These are phyloP conservation scores for Phaedon cochleariae DNA, from an alignment of 2,888 invertebrate species.

Conservation along the genomic window DNA sequence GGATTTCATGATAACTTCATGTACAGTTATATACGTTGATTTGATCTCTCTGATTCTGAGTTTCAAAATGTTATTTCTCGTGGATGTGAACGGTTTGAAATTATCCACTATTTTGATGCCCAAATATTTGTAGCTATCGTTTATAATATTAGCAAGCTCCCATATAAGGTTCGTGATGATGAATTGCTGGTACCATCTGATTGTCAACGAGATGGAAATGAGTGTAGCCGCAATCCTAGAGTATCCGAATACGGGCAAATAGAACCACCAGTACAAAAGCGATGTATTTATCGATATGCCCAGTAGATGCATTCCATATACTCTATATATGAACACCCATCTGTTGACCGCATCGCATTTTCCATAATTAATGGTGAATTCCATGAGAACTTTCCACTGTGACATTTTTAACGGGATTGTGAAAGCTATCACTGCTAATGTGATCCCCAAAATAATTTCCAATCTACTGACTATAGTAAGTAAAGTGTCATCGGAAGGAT, in stretches of 20 bases:
- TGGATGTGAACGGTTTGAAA: not conserved
- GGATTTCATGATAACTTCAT: not conserved
- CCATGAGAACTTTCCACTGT: not conserved
- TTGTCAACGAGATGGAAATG: not conserved
- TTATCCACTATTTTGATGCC: not conserved
- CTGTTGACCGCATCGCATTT: not conserved
- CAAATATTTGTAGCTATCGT: not conserved
- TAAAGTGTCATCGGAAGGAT: not conserved
- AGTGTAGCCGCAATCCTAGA: not conserved
- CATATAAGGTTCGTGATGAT: not conserved
- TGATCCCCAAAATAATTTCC: not conserved
- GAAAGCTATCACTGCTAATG: not conserved
- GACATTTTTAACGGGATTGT: not conserved
- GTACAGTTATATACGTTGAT: not conserved
- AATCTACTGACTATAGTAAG: not conserved
- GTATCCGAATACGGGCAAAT: not conserved
- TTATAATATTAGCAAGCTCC: not conserved
- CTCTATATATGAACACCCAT: not conserved
- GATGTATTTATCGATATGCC: not conserved
- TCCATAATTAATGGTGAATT: not conserved
- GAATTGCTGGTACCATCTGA: constrained; percentile 1
- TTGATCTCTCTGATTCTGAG: not conserved
- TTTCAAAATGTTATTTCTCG: not conserved
- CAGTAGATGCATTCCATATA: not conserved
- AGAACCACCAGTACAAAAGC: not conserved